A percentile compares a stretch with the other conserved stretches of the same genome.
phyloP scores from a whole-genome alignment of 2,797 vertebrate genomes.

The Valencia hispanica region DNA sequence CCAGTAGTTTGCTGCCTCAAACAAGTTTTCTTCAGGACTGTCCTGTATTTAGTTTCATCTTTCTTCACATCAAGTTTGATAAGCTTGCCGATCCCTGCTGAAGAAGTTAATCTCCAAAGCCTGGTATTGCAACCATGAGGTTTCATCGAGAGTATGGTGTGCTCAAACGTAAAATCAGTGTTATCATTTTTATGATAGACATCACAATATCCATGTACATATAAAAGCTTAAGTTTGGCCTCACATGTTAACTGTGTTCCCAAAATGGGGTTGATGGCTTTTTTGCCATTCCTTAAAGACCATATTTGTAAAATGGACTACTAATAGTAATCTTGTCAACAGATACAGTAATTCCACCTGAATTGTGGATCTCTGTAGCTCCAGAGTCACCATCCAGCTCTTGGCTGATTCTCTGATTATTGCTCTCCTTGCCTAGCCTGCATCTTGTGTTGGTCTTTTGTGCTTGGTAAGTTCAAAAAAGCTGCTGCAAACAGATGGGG shows the following conservation, averaged over 20 bases:
- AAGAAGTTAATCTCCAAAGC: background rate
- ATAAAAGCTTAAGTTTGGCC: background rate
- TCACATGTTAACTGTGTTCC: background rate
- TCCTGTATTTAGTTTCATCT: background rate
- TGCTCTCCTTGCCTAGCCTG: background rate
- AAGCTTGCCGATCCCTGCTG: background rate
- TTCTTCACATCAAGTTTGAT: background rate
- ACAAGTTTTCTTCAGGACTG: background rate
- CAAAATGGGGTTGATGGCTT: background rate
- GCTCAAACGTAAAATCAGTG: background rate
- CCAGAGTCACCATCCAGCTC: background rate
- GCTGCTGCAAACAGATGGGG: background rate
- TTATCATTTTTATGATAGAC: background rate
- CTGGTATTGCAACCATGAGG: background rate
- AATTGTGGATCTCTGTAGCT: background rate
- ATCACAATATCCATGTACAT: background rate
- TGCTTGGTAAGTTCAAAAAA: background rate
- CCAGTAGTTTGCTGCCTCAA: background rate
- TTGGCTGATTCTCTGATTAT: background rate
- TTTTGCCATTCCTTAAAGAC: background rate
- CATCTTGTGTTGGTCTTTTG: background rate
- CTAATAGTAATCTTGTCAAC: background rate
- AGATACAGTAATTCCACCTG: background rate
- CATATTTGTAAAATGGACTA: background rate
- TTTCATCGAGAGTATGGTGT: background rate